Evolutionary conservation across 2,888 invertebrate genomes (phyloP), one percentile per base, ranked within the genome.

Genomic region (Caenorhabditis angaria): DNA sequence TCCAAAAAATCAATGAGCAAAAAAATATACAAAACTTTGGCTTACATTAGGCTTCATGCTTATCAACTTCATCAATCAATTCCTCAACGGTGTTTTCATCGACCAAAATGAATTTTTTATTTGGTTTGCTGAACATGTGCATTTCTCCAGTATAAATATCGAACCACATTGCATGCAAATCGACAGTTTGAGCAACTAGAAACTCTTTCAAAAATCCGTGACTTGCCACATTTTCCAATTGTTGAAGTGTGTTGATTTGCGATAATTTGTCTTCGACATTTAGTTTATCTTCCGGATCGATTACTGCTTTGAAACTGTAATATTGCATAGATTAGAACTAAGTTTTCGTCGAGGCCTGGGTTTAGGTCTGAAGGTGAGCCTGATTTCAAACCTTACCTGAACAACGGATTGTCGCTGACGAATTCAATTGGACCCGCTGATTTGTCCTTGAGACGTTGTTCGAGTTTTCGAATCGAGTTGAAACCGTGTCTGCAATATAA

Each of bases 121-220:
- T 65, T 6, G 71, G 66, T 47, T 76, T 80, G 92, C 82, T 95
- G 88, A 97, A 97, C 88, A 94, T 94, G 88, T 94, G 94, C 85
- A 97, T 93, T 88, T 96, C 94, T 65, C 95, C 97, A 0, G 94
- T 94, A 88, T 95, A 95, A 88, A 97, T 94, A 88, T 97, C 97
- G 88, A 97, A 96, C 97, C 97, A 97, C 48, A 97, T 90, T 0
- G 96, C 97, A 76, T 88, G 83, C 22, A 87, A 70, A 58, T 82
- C 75, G 14, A 87, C 83, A 35, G 63, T 62, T 28, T 76, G 62
- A 3, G 73, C 65, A 50, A 75, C 81, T 3, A 87, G 77, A 66
- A 83, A 84, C 27, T 87, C 87, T 54, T 78, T 75, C 29, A 87
- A 62, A 65, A 87, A 85, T 22, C 83, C 85, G 58, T 87, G 87